Base-by-base conservation (phyloP, 2,113 vertebrate species). In the Hydrochoerus hydrochaeris region DNA sequence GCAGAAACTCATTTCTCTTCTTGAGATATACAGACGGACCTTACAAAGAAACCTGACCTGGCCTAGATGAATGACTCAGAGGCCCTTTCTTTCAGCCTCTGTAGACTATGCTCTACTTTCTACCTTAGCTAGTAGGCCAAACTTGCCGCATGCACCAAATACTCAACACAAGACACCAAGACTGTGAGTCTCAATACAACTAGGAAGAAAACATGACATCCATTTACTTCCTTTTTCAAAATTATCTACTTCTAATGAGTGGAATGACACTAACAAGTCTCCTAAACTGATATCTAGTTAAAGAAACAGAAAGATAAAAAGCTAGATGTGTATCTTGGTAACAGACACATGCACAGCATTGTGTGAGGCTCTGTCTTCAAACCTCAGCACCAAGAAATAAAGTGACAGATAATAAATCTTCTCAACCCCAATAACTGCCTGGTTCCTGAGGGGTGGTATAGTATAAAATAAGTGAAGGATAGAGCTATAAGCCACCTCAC, bases 141-240 rank as follows among this genome's bases (percentile, higher is more conserved):
- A 94, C 54, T 77, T 84, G 84, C 32, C 0, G 0, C 73, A 54
- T 9, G 12, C 1, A 77, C 67, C 44, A 54, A 78, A 90, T 24
- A 38, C 16, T 44, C 69, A 75, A 75, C 12, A 86, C 20, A 90
- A 89, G 90, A 86, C 28, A 94, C 69, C 9, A 60, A n/a, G 38
- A 80, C 88, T 67, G 58, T 77, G 17, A 95, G 35, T 44, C 73
- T 28, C 4, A 81, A 44, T 1, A 41, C 26, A 67, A 90, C 87
- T 17, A 62, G 28, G 71, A 81, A 89, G 44, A 88, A 92, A 65
- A 85, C 7, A 58, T 13, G 16, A 41, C 52, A 81, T 30, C n/a
- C 35, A 32, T 49, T 85, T 63, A 49, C 49, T 94, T 85, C 77
- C 81, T 84, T 91, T 83, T 91, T 44, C 69, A 93, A 87, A 88